Evolutionary conservation across 1,140 invertebrate genomes (phyloP).

Genomic region (Zaprionus taronus): DNA sequence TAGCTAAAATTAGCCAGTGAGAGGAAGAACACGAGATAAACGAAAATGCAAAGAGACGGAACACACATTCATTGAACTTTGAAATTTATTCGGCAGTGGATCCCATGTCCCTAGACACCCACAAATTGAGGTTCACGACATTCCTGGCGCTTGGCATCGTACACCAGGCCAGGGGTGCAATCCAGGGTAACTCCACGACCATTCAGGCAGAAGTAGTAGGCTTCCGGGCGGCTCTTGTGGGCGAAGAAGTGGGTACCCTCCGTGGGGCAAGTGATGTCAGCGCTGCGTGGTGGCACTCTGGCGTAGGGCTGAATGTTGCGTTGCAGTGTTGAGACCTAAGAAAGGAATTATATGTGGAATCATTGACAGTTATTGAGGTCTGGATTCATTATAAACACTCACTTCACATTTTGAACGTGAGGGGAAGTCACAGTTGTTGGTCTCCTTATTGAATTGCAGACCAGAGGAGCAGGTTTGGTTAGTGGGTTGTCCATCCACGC

Average conservation of each 20-base stretch:
- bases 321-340: constrained; percentile 64
- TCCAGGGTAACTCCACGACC: constrained; percentile 67
- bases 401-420: constrained; percentile 66
- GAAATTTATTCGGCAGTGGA: constrained; percentile 39
- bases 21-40: constrained; percentile 29
- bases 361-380: not conserved
- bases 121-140: constrained; percentile 57
- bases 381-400: constrained; percentile 24
- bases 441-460: constrained; percentile 60
- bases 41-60: constrained; percentile 28
- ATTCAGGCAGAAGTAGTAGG: constrained; percentile 74
- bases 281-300: constrained; percentile 60
- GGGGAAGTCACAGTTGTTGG: constrained; percentile 65
- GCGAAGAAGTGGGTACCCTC: constrained; percentile 66
- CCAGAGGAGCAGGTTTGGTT: constrained; percentile 62
- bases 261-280: constrained; percentile 65
- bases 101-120: constrained; percentile 25
- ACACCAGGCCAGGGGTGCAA: constrained; percentile 75
- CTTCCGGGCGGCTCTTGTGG: constrained; percentile 58
- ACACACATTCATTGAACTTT: constrained; percentile 38
- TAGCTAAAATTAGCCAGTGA: constrained; percentile 44
- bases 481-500: constrained; percentile 57
- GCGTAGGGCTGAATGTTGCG: constrained; percentile 69
- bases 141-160: constrained; percentile 53
- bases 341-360: not conserved